phyloP scores from a whole-genome alignment of 2,888 invertebrate species.

The Diadromus collaris region DNA sequence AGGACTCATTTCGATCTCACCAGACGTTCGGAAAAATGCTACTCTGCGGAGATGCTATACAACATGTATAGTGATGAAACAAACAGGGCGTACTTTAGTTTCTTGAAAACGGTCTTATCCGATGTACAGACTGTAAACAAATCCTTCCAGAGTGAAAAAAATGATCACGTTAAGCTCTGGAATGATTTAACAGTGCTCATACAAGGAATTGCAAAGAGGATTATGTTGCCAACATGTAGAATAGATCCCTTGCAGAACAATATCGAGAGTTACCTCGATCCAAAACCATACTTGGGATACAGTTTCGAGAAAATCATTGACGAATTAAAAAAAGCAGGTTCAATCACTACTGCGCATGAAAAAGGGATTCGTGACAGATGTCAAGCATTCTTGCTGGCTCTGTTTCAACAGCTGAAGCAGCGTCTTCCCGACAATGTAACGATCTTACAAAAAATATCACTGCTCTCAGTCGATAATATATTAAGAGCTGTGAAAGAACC shows the following conservation, averaged over 20 bases:
- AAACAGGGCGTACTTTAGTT: constrained; percentile 29
- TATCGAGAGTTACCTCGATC: constrained; percentile 51
- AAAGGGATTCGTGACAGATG: constrained; percentile 43
- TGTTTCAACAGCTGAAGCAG: constrained; percentile 50
- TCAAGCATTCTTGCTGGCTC: constrained; percentile 40
- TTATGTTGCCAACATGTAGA: constrained; percentile 30
- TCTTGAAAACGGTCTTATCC: constrained; percentile 27
- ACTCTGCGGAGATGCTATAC: constrained; percentile 69
- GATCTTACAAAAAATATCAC: constrained; percentile 40
- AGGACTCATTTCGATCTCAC: constrained; percentile 66
- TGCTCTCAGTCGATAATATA: constrained; percentile 17
- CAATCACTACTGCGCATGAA: constrained; percentile 16
- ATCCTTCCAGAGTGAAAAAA: constrained; percentile 5
- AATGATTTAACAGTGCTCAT: neutral
- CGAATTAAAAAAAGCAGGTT: constrained; percentile 9
- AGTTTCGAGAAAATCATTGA: constrained; percentile 44
- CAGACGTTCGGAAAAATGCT: constrained; percentile 67
- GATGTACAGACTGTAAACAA: constrained; percentile 6
- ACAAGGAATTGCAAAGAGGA: neutral
- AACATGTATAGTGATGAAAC: constrained; percentile 66
- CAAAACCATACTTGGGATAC: constrained; percentile 51
- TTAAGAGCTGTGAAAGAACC: neutral
- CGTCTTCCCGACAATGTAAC: constrained; percentile 49
- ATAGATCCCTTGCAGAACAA: constrained; percentile 20
- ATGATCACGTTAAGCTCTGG: constrained; percentile 2